Evolutionary conservation across 1,140 invertebrate genomes (phyloP), one percentile per base, ranked within the genome.

Genomic region (Whitmania pigra): DNA sequence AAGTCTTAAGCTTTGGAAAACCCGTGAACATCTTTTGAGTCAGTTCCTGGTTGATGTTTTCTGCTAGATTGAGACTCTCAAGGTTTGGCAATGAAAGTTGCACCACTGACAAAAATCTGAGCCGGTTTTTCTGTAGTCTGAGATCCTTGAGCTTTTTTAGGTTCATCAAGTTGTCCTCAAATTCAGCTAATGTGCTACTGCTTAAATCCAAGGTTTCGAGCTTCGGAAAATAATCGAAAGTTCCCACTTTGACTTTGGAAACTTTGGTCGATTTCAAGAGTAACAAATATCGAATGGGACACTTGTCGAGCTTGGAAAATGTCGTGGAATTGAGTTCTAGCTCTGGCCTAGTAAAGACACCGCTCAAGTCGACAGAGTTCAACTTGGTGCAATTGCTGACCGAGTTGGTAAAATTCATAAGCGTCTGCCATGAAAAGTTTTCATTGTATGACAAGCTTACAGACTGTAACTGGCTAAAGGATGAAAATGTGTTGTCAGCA

Each of bases 171-270:
- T 22, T 7, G 18, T 63, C 57, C 11, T 63, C 29, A 17, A 63
- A 63, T 7, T 63, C 57, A 7, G 57, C 20, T 13, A 63, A 11
- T 7, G 11, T 17, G 29, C 57, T 17, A 25, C 22, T 22, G 11
- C 57, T 63, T 7, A 63, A 63, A 63, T 63, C 57, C 29, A 63
- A 63, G 18, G 57, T 63, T n/a, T 63, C 57, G 29, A 63, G 57
- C 57, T 25, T 63, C 6, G 57, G 57, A 63, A 63, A 63, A 20
- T 63, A 7, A 13, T 31, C 29, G 11, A 63, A 63, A 25, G 57
- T 63, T 63, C 57, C 57, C 2, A 13, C 4, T n/a, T 63, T 31
- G 3, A 63, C 29, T 63, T 63, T 31, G 29, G 29, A 13, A 7
- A 63, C 20, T 25, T 63, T 20, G 11, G 1, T 17, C 6, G 57